A percentile compares a stretch with the other conserved stretches of the same genome.
Evolutionary conservation across 64 coral and sea anemone species (phyloP).

Genomic region (Stichodactyla helianthus): DNA sequence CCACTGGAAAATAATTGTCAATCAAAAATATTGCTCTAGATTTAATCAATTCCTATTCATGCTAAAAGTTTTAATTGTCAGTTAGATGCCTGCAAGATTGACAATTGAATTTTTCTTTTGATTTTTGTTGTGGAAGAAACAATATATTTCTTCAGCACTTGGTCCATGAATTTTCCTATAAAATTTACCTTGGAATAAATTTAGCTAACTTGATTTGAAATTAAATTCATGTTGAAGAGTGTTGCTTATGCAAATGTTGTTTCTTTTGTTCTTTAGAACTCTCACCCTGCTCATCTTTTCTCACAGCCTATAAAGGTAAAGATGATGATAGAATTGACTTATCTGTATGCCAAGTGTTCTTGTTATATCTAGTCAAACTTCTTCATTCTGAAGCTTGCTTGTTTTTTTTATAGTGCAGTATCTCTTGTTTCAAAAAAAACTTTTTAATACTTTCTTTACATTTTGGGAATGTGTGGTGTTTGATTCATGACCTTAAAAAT

Average conservation of each 20-base stretch:
- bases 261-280: conserved; percentile 30
- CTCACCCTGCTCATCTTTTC: conserved; percentile 42
- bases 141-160: neutral
- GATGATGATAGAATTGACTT: neutral
- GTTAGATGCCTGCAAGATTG: neutral
- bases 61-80: neutral
- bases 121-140: too few relatives aligned
- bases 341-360: neutral
- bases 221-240: neutral
- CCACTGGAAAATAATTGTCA: neutral
- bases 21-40: neutral
- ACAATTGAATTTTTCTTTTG: neutral
- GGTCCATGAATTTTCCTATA: neutral
- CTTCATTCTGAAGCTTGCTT: too few relatives aligned
- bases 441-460: too few relatives aligned
- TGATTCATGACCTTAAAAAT: too few relatives aligned
- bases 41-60: neutral
- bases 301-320: conserved; percentile 72
- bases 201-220: neutral
- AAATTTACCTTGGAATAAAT: neutral
- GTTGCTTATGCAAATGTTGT: neutral
- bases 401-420: too few relatives aligned
- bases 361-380: neutral
- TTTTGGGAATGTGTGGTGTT: too few relatives aligned
- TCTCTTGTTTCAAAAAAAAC: too few relatives aligned